Conservation (phyloP, 2,888 invertebrate genomes). For the Stenotaenia linearis region DNA sequence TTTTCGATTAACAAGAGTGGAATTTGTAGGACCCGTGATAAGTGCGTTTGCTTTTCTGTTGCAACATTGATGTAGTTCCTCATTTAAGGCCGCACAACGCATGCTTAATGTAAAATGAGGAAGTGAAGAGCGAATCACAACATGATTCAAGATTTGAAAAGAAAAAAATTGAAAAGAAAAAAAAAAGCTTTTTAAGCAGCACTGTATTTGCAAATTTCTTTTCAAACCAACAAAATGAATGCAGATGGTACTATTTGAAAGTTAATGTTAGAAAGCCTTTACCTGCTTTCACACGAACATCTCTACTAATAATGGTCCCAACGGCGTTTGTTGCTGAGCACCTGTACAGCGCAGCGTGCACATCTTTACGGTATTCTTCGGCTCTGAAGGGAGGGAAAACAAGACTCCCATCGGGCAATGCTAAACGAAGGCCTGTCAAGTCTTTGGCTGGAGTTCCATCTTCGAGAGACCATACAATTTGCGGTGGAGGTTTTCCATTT, state of each 20-base stretch:
- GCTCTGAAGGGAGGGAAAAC: conserved; percentile 39
- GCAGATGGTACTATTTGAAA: neutral
- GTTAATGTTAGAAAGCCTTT: conserved; percentile 29
- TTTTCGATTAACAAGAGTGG: neutral
- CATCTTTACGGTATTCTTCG: conserved; percentile 37
- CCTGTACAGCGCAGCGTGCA: conserved; percentile 40
- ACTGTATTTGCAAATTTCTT: neutral
- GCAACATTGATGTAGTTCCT: neutral
- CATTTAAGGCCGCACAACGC: neutral
- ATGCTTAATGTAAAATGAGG: neutral
- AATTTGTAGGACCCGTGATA: neutral
- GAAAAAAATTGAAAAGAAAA: neutral
- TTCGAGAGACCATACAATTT: conserved; percentile 41
- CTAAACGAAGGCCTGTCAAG: conserved; percentile 40
- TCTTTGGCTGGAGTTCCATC: conserved; percentile 41
- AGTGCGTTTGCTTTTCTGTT: neutral
- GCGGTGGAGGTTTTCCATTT: conserved; percentile 42
- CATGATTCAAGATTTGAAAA: neutral
- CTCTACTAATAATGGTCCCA: conserved; percentile 40
- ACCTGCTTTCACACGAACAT: conserved; percentile 40
- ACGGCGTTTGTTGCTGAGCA: conserved; percentile 39
- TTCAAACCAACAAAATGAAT: conserved; percentile 10
- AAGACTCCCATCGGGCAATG: conserved; percentile 40
- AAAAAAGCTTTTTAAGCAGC: neutral
- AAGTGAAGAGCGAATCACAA: neutral